Evolutionary conservation across 2,113 vertebrate species (phyloP).

Genomic region (Pantherophis guttatus): DNA sequence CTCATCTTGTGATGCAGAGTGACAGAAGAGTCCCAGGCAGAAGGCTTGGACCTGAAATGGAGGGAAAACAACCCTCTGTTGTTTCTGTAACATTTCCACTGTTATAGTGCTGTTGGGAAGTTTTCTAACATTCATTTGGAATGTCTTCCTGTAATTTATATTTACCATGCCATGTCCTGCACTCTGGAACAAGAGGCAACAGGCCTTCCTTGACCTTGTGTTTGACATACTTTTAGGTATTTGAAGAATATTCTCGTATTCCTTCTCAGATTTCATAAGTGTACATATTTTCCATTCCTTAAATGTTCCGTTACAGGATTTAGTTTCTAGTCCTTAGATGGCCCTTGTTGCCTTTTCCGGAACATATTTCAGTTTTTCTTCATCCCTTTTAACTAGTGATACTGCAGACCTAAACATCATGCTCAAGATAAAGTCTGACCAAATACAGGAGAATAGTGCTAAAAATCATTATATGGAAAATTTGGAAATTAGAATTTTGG

Average conservation of each 20-base stretch:
- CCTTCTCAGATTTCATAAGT: neutral
- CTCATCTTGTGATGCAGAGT: too few relatives aligned
- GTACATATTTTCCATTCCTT: neutral
- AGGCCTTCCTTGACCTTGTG: neutral
- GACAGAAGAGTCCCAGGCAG: too few relatives aligned
- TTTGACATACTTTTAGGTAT: neutral
- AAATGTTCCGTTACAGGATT: neutral
- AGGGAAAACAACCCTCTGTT: neutral
- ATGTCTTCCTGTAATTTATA: neutral
- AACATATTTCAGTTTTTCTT: neutral
- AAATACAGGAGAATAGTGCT: neutral
- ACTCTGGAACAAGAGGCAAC: neutral
- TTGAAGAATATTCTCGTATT: neutral
- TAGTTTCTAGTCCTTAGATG: neutral
- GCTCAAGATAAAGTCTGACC: neutral
- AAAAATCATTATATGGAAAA: neutral
- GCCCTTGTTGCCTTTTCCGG: neutral
- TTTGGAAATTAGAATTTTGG: neutral
- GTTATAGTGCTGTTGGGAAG: neutral
- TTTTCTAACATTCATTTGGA: neutral
- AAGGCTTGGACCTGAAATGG: neutral
- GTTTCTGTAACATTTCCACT: neutral
- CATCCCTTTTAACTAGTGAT: neutral
- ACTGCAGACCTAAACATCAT: neutral
- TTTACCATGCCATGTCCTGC: neutral